Percentiles rank a stretch among this genome's conserved stretches.
Evolutionary conservation across 2,113 vertebrate genomes (phyloP).

Genomic region (Thalassarche chlororhynchos): DNA sequence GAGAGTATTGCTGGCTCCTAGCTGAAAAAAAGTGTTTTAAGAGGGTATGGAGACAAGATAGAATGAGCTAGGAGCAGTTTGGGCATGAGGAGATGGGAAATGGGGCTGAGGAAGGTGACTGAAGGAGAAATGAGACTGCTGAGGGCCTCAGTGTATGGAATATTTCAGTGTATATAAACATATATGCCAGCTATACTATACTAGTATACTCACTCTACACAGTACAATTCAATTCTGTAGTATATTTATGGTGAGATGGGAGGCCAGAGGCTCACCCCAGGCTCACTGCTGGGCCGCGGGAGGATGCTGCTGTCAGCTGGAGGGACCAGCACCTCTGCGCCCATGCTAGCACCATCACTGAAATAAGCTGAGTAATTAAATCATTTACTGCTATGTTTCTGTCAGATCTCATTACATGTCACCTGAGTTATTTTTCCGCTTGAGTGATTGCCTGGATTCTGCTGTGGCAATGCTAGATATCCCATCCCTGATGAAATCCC

Average conservation of each 20-base stretch:
- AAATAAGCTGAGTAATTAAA: constrained; percentile 8
- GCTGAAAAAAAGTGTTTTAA: not conserved
- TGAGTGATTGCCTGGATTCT: not conserved
- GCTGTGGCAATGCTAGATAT: not conserved
- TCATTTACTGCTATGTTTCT: not conserved
- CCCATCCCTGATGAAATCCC: not conserved
- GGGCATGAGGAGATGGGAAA: not conserved
- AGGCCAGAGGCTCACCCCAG: not conserved
- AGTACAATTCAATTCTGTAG: not conserved
- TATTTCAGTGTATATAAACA: not conserved
- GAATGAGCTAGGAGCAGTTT: not conserved
- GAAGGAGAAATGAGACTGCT: not conserved
- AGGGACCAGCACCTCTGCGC: not conserved
- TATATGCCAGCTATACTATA: not conserved
- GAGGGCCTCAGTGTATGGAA: not conserved
- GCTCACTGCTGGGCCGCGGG: not conserved
- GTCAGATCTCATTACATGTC: not conserved
- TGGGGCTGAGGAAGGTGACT: not conserved
- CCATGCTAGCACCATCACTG: not conserved
- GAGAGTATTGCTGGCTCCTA: not conserved
- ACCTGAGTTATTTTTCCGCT: not conserved
- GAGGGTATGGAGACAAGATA: not conserved
- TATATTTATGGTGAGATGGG: not conserved
- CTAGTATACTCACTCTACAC: not conserved
- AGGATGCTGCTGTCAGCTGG: not conserved